Base-by-base conservation (phyloP, 2,888 invertebrate genomes). In the Cyrtodaria siliqua region DNA sequence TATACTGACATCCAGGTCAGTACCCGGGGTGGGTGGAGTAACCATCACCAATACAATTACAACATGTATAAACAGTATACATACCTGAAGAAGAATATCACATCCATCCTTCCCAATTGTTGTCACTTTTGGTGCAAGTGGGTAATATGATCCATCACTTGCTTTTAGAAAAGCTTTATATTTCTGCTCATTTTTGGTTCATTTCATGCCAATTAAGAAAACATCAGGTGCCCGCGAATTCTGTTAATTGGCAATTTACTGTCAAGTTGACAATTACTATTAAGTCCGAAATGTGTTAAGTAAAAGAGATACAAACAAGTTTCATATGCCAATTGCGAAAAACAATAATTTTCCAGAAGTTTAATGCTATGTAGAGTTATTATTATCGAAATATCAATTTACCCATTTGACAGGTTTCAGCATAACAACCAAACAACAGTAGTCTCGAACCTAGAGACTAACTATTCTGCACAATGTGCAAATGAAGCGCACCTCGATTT, bases 51-150 rank as follows among this genome's bases (percentile, higher is more conserved):
- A 33, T 33, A 33, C 33, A 33, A 8, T 6, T 4, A 16, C 44
- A 6, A 44, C n/a, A 20, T 44, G 3, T 16, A 44, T 44, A 44
- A 18, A 44, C 16, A 16, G 38, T n/a, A 16, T 18, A 55, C 74
- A 78, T 86, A 93, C 93, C 91, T 92, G 90, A 42, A 93, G 86
- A 6, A 88, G 87, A 6, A 93, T 82, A 81, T 93, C 93, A 85
- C 93, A 93, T n/a, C 91, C 91, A 80, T 93, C 93, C 61, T 91
- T 84, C 42, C 93, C 93, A 47, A 93, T 79, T 8, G 93, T 93
- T 29, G 93, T 93, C 27, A 92, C 89, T 77, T 92, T 92, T 3
- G 92, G 91, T 4, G 91, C 85, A 40, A 93, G 83, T 20, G 89
- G 89, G 69, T 90, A 91, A 18, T 89, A 76, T 20, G 84, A 79